These are phyloP conservation scores for Entelurus aequoreus DNA, from an alignment of 2,113 vertebrate genomes.

Conservation along the genomic window DNA sequence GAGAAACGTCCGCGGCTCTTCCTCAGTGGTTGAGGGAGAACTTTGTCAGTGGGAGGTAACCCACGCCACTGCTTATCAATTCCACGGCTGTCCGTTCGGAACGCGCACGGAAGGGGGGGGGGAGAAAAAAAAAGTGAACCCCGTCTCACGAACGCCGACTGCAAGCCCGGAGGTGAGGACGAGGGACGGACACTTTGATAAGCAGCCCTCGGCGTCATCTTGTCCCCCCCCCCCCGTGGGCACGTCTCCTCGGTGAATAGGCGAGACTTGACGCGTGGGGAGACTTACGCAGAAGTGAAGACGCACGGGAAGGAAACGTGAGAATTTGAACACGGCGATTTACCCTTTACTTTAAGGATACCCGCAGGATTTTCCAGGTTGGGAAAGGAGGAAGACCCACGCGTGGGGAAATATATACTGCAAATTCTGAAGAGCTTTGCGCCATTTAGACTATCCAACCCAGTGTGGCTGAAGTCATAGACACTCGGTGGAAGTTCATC, in stretches of 20 bases:
- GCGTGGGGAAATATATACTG: slow-evolving; percentile 3
- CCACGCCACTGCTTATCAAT: slow-evolving; percentile 49
- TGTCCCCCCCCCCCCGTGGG: slow-evolving; percentile 3
- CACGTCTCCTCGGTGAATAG: slow-evolving; percentile 42
- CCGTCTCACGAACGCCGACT: neutral
- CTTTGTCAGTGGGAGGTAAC: slow-evolving; percentile 58
- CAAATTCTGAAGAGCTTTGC: neutral
- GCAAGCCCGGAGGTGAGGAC: slow-evolving; percentile 13
- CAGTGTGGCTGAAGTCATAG: slow-evolving; percentile 41
- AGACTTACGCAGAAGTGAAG: slow-evolving; percentile 39
- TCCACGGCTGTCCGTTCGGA: slow-evolving; percentile 36
- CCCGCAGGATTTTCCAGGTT: slow-evolving; percentile 25
- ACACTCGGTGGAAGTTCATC: slow-evolving; percentile 57
- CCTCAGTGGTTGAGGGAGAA: slow-evolving; percentile 45
- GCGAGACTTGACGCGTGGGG: slow-evolving; percentile 27
- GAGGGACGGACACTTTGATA: slow-evolving; percentile 17
- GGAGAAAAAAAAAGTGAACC: too few species aligned
- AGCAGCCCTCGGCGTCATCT: slow-evolving; percentile 12
- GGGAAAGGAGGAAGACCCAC: slow-evolving; percentile 24
- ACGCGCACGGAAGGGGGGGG: neutral
- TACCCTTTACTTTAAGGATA: slow-evolving; percentile 29
- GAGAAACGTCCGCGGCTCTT: slow-evolving; percentile 14
- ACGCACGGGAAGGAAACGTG: slow-evolving; percentile 16
- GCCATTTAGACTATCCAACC: slow-evolving; percentile 68
- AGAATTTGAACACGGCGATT: slow-evolving; percentile 13